Base-by-base conservation (phyloP, 2,888 invertebrate genomes). In the Nycteola revayana region DNA sequence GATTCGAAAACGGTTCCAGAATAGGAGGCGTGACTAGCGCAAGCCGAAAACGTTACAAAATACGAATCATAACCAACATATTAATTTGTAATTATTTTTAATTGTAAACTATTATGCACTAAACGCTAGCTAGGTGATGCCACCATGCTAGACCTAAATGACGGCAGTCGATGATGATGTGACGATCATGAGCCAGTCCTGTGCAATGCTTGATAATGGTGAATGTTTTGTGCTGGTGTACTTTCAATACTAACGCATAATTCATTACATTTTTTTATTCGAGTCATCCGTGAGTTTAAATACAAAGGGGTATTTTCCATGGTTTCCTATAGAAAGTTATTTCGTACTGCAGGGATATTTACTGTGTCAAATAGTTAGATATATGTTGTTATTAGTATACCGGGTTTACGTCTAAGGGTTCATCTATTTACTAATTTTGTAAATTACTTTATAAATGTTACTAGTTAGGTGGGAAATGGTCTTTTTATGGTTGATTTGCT, bases 111-210 rank as follows among this genome's bases (percentile, higher is more conserved):
- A 60, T 61, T 67, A 82, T 82, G 79, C 82, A 77, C 84, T 85
- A 84, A 79, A 60, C 49, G 61, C 71, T 81, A 81, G 82, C 83
- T 80, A 83, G 84, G 84, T 84, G 77, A 75, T 68, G 71, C 68
- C 84, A 86, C 83, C 84, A 79, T 85, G 82, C 83, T 79, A 81
- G 80, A 75, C 78, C 76, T 79, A 76, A 53, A 81, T 86, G 84
- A 77, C 75, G 60, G 75, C 76, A 73, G 71, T 77, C 75, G 59
- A 76, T 80, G 79, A 68, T 74, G 70, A 67, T 66, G 68, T 78
- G 75, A 77, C 77, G 70, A 66, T 57, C 44, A 73, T 76, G 76
- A 77, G 81, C 81, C 82, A 80, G 74, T 75, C 74, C 74, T 80
- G 87, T 87, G 87, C 86, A 77, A 83, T 86, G 85, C 78, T 81